These are phyloP conservation scores for Tolypeutes matacus DNA, from an alignment of 2,797 vertebrate species.

Conservation along the genomic window DNA sequence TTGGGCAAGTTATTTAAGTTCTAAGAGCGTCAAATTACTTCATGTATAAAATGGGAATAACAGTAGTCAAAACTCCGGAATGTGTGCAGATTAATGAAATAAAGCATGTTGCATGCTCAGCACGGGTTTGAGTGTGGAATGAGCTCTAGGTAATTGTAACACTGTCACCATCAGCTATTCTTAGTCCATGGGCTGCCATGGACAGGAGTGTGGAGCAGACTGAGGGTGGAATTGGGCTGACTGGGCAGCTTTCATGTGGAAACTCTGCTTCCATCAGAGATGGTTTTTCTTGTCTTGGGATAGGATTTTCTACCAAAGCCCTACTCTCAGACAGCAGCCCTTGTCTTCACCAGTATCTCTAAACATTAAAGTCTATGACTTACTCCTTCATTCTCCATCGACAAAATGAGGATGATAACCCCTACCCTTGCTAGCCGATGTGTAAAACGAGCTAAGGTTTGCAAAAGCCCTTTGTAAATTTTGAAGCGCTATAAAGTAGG, in stretches of 20 bases:
- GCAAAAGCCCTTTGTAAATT: slow-evolving; percentile 48
- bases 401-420: slow-evolving; percentile 10
- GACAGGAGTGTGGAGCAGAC: background rate
- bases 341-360: background rate
- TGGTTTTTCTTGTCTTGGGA: background rate
- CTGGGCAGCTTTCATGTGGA: background rate
- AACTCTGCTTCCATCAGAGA: background rate
- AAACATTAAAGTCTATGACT: background rate
- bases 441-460: slow-evolving; percentile 56
- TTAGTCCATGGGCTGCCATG: background rate
- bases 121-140: no score
- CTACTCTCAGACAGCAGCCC: background rate
- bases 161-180: fast-evolving
- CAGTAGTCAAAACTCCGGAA: background rate
- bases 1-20: background rate
- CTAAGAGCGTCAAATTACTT: background rate
- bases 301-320: background rate
- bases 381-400: slow-evolving; percentile 8
- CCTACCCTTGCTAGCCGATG: slow-evolving; percentile 10
- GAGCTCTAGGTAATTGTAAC: background rate
- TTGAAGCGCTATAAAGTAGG: slow-evolving; percentile 10
- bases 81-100: background rate
- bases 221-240: background rate
- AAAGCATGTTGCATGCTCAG: fast-evolving
- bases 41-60: background rate